These are phyloP conservation scores for Pyrrhosoma nymphula DNA, from an alignment of 2,888 invertebrate species.

Conservation along the genomic window DNA sequence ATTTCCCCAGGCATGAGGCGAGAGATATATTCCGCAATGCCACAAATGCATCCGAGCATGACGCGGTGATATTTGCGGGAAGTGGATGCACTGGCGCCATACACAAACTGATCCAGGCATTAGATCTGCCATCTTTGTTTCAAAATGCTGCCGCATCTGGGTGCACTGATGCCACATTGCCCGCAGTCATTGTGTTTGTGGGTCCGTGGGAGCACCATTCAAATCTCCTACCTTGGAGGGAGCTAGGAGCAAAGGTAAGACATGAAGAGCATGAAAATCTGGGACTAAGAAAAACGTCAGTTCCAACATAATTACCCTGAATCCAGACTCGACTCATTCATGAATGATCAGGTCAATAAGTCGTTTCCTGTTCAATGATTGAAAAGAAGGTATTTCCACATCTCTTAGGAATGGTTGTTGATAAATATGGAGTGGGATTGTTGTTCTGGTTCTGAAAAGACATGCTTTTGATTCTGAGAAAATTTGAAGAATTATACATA, in stretches of 20 bases:
- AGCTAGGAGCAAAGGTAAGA: constrained; percentile 87
- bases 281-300: too few species aligned
- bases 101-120: constrained; percentile 86
- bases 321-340: too few species aligned
- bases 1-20: constrained; percentile 86
- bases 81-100: constrained; percentile 89
- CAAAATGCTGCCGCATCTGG: constrained; percentile 36
- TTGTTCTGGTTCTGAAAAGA: too few species aligned
- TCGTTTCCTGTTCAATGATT: too few species aligned
- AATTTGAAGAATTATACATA: too few species aligned
- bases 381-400: too few species aligned
- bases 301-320: too few species aligned
- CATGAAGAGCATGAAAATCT: too few species aligned
- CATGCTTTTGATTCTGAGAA: too few species aligned
- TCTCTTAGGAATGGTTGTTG: too few species aligned
- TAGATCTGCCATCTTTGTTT: constrained; percentile 80
- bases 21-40: constrained; percentile 88
- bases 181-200: constrained; percentile 83
- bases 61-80: constrained; percentile 87
- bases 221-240: constrained; percentile 90
- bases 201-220: constrained; percentile 89
- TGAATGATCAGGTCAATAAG: too few species aligned
- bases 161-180: constrained; percentile 77
- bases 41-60: constrained; percentile 89
- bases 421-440: too few species aligned